Percentiles rank a stretch among this genome's conserved stretches.
These are phyloP conservation scores for Sciurus vulgaris DNA, from an alignment of 2,797 vertebrate species.

Conservation along the genomic window DNA sequence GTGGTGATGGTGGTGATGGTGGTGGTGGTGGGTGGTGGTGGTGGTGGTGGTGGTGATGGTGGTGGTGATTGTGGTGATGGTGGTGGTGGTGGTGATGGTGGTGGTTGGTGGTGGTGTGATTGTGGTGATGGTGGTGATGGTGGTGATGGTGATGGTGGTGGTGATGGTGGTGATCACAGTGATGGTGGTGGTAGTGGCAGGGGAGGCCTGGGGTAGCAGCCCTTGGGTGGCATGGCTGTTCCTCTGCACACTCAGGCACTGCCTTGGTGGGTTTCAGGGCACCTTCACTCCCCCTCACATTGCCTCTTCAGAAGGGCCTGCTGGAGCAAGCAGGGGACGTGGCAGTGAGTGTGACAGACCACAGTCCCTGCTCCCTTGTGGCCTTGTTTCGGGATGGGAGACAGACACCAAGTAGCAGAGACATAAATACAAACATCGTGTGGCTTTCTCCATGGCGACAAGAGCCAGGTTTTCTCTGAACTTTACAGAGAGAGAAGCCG, in stretches of 20 bases:
- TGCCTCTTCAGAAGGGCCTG: background rate
- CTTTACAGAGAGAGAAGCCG: background rate
- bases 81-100: fast-evolving
- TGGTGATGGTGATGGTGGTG: fast-evolving
- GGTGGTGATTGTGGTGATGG: fast-evolving
- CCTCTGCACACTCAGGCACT: background rate
- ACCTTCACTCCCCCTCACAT: too few species aligned
- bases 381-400: background rate
- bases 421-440: background rate
- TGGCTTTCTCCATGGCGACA: fast-evolving
- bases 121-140: fast-evolving
- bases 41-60: fast-evolving
- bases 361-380: background rate
- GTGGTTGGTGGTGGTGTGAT: fast-evolving
- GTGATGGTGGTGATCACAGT: fast-evolving
- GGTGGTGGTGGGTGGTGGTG: fast-evolving
- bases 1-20: fast-evolving
- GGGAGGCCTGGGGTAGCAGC: background rate
- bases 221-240: background rate
- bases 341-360: background rate
- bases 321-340: too few species aligned
- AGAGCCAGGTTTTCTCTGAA: background rate
- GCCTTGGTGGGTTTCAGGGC: background rate
- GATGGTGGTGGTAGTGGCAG: fast-evolving
- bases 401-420: background rate